phyloP scores from a whole-genome alignment of 2,113 vertebrate genomes.

The Cyprinodon brontotheroides region DNA sequence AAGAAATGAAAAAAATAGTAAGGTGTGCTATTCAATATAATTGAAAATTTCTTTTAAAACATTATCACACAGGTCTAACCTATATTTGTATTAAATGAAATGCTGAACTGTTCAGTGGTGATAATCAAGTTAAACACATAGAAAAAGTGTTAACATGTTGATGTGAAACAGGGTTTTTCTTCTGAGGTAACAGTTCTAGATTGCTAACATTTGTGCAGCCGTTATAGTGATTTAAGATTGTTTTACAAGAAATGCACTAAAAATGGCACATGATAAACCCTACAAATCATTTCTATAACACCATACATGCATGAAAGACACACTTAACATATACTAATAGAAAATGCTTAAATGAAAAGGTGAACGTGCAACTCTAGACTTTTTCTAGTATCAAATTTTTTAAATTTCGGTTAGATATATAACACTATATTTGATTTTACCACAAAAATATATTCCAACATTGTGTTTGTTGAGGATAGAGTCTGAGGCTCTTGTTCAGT shows the following conservation, averaged over 20 bases:
- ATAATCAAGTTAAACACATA: not conserved
- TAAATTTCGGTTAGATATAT: too few species aligned
- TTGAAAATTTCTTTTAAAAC: not conserved
- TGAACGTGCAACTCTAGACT: conserved; percentile 44
- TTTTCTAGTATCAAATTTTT: too few species aligned
- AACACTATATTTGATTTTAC: not conserved
- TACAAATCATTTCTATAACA: not conserved
- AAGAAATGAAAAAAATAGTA: not conserved
- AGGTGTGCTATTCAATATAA: not conserved
- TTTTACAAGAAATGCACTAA: conserved; percentile 9
- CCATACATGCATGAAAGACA: not conserved
- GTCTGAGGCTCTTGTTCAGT: conserved; percentile 45
- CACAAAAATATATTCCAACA: not conserved
- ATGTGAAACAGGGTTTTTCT: not conserved
- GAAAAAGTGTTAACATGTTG: not conserved
- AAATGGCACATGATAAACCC: conserved; percentile 31
- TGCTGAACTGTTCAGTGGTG: not conserved
- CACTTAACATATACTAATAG: not conserved
- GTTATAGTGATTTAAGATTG: conserved; percentile 1
- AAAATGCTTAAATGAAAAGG: conserved; percentile 25
- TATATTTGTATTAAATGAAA: not conserved
- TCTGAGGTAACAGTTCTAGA: not conserved
- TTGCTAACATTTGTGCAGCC: not conserved
- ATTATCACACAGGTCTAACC: too few species aligned
- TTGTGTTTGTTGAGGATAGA: conserved; percentile 7